A percentile compares a stretch with the other conserved stretches of the same genome.
These are phyloP conservation scores for Coleophora deauratella DNA, from an alignment of 2,888 invertebrate genomes.

Conservation along the genomic window DNA sequence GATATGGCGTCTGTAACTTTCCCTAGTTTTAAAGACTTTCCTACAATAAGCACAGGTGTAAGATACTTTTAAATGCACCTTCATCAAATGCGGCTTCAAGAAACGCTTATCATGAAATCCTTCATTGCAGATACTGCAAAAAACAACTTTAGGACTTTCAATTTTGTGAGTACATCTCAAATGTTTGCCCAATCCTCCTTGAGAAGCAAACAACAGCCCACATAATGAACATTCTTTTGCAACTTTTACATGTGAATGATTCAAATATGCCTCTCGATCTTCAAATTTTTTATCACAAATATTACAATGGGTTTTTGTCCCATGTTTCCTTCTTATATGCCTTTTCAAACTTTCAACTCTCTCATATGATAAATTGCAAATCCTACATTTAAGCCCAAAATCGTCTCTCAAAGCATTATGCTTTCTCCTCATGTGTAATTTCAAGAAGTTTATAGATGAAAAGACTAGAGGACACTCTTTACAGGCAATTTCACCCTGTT, in stretches of 20 bases:
- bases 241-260: conserved; percentile 49
- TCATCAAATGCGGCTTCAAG: conserved; percentile 51
- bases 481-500: conserved; percentile 53
- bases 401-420: conserved; percentile 54
- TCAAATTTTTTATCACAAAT: conserved; percentile 56
- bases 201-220: conserved; percentile 52
- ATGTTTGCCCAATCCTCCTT: conserved; percentile 55
- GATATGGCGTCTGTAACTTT: conserved; percentile 53
- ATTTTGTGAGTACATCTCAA: conserved; percentile 54
- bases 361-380: conserved; percentile 60
- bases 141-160: conserved; percentile 44
- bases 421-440: conserved; percentile 59
- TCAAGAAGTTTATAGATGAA: conserved; percentile 49
- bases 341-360: conserved; percentile 62
- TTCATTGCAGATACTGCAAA: conserved; percentile 52
- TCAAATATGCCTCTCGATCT: conserved; percentile 43
- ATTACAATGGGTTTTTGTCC: conserved; percentile 45
- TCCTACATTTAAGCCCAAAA: conserved; percentile 54
- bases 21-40: conserved; percentile 54
- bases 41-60: conserved; percentile 52
- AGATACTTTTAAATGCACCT: conserved; percentile 54
- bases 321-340: conserved; percentile 57
- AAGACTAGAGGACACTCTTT: conserved; percentile 55
- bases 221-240: conserved; percentile 54
- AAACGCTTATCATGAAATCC: conserved; percentile 54